Conservation (phyloP, 2,888 invertebrate species). For the Protula sp. region DNA sequence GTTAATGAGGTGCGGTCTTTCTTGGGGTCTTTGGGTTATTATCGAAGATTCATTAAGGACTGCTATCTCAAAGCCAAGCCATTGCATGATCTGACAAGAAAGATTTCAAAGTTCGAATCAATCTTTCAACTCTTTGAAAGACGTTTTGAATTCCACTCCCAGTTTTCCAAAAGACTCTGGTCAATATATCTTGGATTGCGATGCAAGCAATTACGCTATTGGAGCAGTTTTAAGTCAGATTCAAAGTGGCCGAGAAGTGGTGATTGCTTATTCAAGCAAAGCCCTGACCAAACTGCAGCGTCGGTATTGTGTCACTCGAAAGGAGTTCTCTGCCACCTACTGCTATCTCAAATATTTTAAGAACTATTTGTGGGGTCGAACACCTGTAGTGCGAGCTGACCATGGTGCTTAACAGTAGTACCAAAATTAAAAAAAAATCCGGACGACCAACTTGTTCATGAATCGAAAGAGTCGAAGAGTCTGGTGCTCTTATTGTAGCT, state of each 20-base stretch:
- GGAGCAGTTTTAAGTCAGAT: slow-evolving; percentile 9
- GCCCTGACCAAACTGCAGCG: neutral
- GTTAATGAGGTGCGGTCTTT: slow-evolving; percentile 4
- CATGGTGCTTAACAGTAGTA: neutral
- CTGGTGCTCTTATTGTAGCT: too few species aligned
- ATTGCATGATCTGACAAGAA: slow-evolving; percentile 4
- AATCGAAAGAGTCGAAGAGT: too few species aligned
- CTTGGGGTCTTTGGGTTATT: slow-evolving; percentile 2
- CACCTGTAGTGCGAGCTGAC: slow-evolving; percentile 5
- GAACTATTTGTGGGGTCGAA: slow-evolving; percentile 7
- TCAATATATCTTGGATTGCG: slow-evolving; percentile 1
- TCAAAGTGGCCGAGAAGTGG: slow-evolving; percentile 4
- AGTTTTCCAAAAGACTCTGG: neutral
- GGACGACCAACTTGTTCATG: neutral
- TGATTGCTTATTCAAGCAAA: slow-evolving; percentile 11
- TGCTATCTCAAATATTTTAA: slow-evolving; percentile 7
- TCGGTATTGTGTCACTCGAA: slow-evolving; percentile 1
- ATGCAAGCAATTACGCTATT: slow-evolving; percentile 1
- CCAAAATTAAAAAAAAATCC: too few species aligned
- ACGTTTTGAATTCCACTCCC: slow-evolving; percentile 4
- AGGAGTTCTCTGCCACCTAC: slow-evolving; percentile 8
- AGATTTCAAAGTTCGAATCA: slow-evolving; percentile 9
- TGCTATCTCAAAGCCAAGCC: slow-evolving; percentile 1
- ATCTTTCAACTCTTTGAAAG: slow-evolving; percentile 5
- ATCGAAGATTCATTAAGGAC: slow-evolving; percentile 1